A percentile compares a stretch with the other conserved stretches of the same genome.
These are phyloP conservation scores for Ceramica pisi DNA, from an alignment of 2,888 invertebrate species.

Conservation along the genomic window DNA sequence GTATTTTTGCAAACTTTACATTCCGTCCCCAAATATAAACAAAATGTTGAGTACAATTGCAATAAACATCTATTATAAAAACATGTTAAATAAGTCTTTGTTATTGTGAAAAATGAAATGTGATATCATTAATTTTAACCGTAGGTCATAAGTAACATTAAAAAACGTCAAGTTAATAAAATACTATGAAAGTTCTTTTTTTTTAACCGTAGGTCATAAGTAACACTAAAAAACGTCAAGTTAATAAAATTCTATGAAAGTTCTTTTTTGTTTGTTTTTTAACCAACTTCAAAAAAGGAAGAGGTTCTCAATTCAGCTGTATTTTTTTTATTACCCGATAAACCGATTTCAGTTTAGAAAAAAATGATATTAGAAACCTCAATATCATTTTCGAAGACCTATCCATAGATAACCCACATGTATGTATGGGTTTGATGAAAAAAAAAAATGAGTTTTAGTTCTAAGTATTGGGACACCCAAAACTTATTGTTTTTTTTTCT, in stretches of 20 bases:
- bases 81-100: slow-evolving; percentile 25
- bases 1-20: background rate
- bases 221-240: slow-evolving; percentile 31
- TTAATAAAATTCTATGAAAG: slow-evolving; percentile 43
- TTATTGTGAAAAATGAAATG: slow-evolving; percentile 63
- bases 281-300: slow-evolving; percentile 37
- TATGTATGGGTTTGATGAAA: too few species aligned
- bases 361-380: too few species aligned
- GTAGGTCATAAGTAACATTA: slow-evolving; percentile 53
- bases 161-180: slow-evolving; percentile 39
- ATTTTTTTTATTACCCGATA: too few species aligned
- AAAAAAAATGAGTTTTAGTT: too few species aligned
- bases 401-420: too few species aligned
- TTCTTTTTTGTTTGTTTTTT: slow-evolving; percentile 21
- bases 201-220: slow-evolving; percentile 58
- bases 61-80: slow-evolving; percentile 24
- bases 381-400: too few species aligned
- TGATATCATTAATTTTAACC: slow-evolving; percentile 66
- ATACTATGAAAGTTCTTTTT: slow-evolving; percentile 28
- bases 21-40: slow-evolving; percentile 9
- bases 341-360: too few species aligned
- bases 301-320: too few species aligned
- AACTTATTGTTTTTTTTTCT: too few species aligned
- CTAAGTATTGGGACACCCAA: too few species aligned
- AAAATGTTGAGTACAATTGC: slow-evolving; percentile 59